Percentiles rank a stretch among this genome's conserved stretches.
Evolutionary conservation across 2,797 vertebrate species (phyloP).

Genomic region (Enteromius treurensis): DNA sequence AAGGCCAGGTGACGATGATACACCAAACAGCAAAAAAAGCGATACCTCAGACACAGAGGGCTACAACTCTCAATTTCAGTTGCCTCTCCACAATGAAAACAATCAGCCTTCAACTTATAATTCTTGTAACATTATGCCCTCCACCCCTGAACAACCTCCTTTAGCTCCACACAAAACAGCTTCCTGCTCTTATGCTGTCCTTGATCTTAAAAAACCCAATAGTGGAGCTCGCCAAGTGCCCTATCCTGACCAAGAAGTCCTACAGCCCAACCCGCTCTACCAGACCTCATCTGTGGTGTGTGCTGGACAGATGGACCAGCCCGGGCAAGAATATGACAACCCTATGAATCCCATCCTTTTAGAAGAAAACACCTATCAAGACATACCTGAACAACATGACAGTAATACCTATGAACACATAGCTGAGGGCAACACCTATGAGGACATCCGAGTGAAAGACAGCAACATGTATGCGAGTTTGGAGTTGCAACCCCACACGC

Average conservation of each 20-base stretch:
- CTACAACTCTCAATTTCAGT: constrained; percentile 47
- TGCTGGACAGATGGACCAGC: background rate
- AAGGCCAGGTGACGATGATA: constrained; percentile 1
- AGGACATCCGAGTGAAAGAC: constrained; percentile 36
- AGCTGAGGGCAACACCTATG: constrained; percentile 41
- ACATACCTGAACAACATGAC: background rate
- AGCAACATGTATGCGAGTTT: constrained; percentile 47
- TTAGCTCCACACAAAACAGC: constrained; percentile 43
- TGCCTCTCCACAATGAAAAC: constrained; percentile 59
- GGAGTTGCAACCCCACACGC: constrained; percentile 28
- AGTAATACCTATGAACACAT: constrained; percentile 68
- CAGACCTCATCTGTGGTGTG: constrained; percentile 44
- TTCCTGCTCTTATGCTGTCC: background rate
- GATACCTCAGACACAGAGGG: constrained; percentile 29
- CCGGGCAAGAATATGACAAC: constrained; percentile 4
- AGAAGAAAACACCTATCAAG: constrained; percentile 55
- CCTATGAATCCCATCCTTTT: constrained; percentile 3
- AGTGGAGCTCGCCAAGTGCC: background rate
- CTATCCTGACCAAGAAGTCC: background rate
- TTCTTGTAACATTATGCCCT: constrained; percentile 3
- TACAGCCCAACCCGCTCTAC: constrained; percentile 68
- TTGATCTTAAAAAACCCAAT: constrained; percentile 31
- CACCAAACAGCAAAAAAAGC: background rate
- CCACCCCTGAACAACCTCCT: constrained; percentile 59
- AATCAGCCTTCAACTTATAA: constrained; percentile 43